Evolutionary conservation across 2,113 vertebrate genomes (phyloP), one percentile per base, ranked within the genome.

Genomic region (Ceyx margarethae): DNA sequence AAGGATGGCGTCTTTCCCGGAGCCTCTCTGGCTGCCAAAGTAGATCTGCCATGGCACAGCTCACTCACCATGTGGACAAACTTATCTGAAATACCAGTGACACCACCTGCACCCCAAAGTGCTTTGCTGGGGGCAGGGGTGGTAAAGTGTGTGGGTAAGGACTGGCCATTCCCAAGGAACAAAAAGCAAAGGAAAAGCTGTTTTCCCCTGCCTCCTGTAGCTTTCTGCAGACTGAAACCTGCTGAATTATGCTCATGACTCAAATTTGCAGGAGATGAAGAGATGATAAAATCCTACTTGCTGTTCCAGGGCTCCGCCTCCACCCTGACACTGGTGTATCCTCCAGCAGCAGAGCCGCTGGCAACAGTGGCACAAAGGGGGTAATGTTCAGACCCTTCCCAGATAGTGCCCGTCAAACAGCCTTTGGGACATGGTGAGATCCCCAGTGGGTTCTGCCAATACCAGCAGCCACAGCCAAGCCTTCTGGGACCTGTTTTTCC

Each of bases 251-350:
- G 62, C 85, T 89, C 53, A 25, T 65, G 51, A 56, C 71, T 89
- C 58, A 35, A 76, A 82, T 15, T 58, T 89, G 85, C 75, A 79
- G 85, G 74, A 87, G 87, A 65, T 79, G 82, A 67, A 26, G 81
- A 46, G 78, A 64, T 31, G 64, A 87, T 79, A 40, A 68, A 51
- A 72, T 40, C 62, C 57, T 35, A 3, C 74, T 46, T 7, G 18
- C 53, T 51, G 48, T 40, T 75, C 28, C 62, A 68, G 78, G 66
- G 71, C 81, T 78, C 74, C 6, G 0, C 81, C 81, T 64, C 69
- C 11, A 13, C 69, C 77, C 42, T 0, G 1, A 14, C 5, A 66
- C 74, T n/a, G 81, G 58, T 15, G 5, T 42, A 11, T 14, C 62
- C 61, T 64, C 69, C 2, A 3, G 20, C 73, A 91, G 75, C 53